Percentiles rank a stretch among this genome's conserved stretches.
Conservation (phyloP, 2,888 invertebrate species). For the Spisula subtruncata region DNA sequence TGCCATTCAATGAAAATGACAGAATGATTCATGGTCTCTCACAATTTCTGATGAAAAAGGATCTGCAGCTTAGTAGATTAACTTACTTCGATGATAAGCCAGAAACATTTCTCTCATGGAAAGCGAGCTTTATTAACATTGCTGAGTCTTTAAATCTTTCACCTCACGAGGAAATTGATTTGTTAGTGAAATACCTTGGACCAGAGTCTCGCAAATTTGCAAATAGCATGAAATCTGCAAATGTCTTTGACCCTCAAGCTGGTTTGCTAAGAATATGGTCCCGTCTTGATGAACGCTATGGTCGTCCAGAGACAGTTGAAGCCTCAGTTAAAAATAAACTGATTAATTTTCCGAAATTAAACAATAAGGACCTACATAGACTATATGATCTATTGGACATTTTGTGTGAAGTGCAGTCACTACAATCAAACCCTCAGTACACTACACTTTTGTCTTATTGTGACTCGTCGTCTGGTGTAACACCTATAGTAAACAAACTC, state of each 20-base stretch:
- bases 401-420: constrained; percentile 51
- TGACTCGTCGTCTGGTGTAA: constrained; percentile 66
- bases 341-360: constrained; percentile 42
- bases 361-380: constrained; percentile 27
- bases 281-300: constrained; percentile 44
- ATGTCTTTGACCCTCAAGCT: neutral
- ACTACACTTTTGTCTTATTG: constrained; percentile 56
- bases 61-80: too few relatives aligned
- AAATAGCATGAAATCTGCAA: neutral
- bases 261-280: constrained; percentile 34
- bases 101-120: neutral
- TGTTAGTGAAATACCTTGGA: constrained; percentile 34
- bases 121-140: neutral
- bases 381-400: constrained; percentile 46
- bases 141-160: constrained; percentile 25
- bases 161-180: constrained; percentile 37
- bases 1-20: too few relatives aligned
- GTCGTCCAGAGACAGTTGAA: constrained; percentile 42
- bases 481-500: constrained; percentile 69
- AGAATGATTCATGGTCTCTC: too few relatives aligned
- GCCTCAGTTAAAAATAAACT: constrained; percentile 42
- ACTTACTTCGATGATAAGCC: too few relatives aligned
- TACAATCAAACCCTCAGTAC: constrained; percentile 60
- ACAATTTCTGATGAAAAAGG: too few relatives aligned
- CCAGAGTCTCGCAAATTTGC: constrained; percentile 34